Evolutionary conservation across 2,888 invertebrate species (phyloP), one percentile per base, ranked within the genome.

Genomic region (Eupithecia abbreviata): DNA sequence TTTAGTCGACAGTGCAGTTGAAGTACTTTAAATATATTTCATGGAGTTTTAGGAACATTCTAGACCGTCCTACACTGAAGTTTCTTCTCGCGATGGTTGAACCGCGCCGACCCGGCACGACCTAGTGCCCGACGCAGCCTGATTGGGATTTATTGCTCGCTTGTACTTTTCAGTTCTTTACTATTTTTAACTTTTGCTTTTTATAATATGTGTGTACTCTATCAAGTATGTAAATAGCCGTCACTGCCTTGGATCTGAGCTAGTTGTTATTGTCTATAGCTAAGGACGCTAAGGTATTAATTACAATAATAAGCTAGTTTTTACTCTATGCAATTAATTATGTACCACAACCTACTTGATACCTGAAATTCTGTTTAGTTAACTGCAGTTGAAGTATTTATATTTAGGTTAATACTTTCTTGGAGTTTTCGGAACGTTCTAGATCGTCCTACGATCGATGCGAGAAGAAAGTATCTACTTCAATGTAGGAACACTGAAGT

Each of bases 141-240:
- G 93, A 93, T 93, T 91, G 93, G 91, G 91, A 93, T 93, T 93
- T 93, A 93, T 93, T 90, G 92, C 89, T 84, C 30, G 62, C 12
- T 30, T 10, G 30, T 87, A 85, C 81, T 84, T 84, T 82, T 82
- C 86, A 87, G 4, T 62, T 88, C 85, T 76, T 77, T 75, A 62
- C 69, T 62, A 69, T 51, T 82, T 82, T 82, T 79, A 4, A 66
- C 15, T 66, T 66, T 42, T 15, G 7, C 66, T 66, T 18, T 41
- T 41, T 6, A 41, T 0, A 30, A n/a, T 45, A 51, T n/a, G 15
- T 41, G 30, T 13, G 13, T n/a, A 5, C 58, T n/a, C 10, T 51
- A 6, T 4, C 4, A 15, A 51, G 51, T 51, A 15, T 15, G 15
- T 5, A 15, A 51, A 51, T 15, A 4, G 49, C 12, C 4, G 4